Base-by-base conservation (phyloP, 1,140 invertebrate species). In the Augochlora pura region DNA sequence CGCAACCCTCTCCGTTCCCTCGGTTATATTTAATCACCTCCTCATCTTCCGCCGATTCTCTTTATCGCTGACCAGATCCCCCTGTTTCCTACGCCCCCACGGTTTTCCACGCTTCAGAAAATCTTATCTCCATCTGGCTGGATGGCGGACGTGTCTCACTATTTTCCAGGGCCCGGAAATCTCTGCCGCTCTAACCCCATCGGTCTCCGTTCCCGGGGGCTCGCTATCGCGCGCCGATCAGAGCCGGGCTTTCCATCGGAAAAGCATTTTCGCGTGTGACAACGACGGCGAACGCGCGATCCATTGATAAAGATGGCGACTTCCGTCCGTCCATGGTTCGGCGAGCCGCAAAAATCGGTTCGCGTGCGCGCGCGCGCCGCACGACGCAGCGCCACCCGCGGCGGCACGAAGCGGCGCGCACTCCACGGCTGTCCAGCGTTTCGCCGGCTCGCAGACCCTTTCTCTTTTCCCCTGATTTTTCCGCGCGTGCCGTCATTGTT, bases 301-400 rank as follows among this genome's bases (percentile, higher is more conserved):
- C 52, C 63, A 0, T n/a, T 32, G 77, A 79, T 79, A 79, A 73
- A 65, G 21, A 73, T 66, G 77, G 39, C 77, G 62, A 59, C 70
- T 79, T 79, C 77, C 69, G 69, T 62, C 38, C 38, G 77, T 10
- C 10, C 42, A 32, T 32, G 32, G 32, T 32, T 32, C 32, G 42
- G 49, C n/a, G 60, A 27, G 21, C 5, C 38, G 57, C 1, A n/a
- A 73, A 79, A 65, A 70, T 27, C 8, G 6, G 49, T 79, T n/a
- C 62, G 77, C 77, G 62, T 78, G 76, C 54, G 46, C 32, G 23
- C 23, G 10, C 59, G 49, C 68, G 16, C 60, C 14, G 60, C 60
- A 65, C 42, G 42, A 46, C 14, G 12, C 10, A 12, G 42, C 9
- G 1, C 69, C 60, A 21, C 49, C 46, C 4, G 32, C 32, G 32